Base-by-base conservation (phyloP, 2,113 vertebrate species). In the Nematolebias whitei region DNA sequence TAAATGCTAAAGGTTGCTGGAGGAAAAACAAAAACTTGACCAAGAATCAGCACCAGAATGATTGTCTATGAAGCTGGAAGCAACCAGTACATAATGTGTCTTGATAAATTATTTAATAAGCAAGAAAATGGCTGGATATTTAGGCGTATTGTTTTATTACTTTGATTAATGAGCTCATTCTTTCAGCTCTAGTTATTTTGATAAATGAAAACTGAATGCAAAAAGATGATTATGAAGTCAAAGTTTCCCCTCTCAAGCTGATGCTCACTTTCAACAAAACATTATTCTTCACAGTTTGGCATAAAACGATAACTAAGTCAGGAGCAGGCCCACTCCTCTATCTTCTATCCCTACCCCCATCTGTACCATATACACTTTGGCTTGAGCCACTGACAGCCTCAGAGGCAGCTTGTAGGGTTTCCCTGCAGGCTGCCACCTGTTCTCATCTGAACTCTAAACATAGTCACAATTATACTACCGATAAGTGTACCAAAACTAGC, bases 311-410 rank as follows among this genome's bases (percentile, higher is more conserved):
- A 68, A 86, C 50, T 2, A 3, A 63, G 11, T 51, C 40, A 60
- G 35, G 56, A 61, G 32, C 40, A 53, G 70, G 63, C n/a, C 35
- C 24, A 0, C 19, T 71, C 69, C 66, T 63, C 55, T 69, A 71
- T 60, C 39, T 59, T 48, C 83, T 78, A 74, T 51, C 63, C 50
- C 55, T 63, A 88, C 87, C 55, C 63, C 90, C 88, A 87, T 87
- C 83, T 87, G 90, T 74, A 52, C 58, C 20, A 10, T 47, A 50
- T 63, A 38, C 44, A 82, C 29, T 60, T 77, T 79, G 70, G 83
- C 87, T 63, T 23, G 54, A 60, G 32, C 73, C 62, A 1, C 43
- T 48, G 57, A 43, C 38, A 61, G 50, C 77, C 63, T 71, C 55
- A 58, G 72, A 69, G 51, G 47, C 26, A 35, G 47, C 49, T 77